Percentiles rank a stretch among this genome's conserved stretches.
These are phyloP conservation scores for Siniperca chuatsi DNA, from an alignment of 2,113 vertebrate species.

Conservation along the genomic window DNA sequence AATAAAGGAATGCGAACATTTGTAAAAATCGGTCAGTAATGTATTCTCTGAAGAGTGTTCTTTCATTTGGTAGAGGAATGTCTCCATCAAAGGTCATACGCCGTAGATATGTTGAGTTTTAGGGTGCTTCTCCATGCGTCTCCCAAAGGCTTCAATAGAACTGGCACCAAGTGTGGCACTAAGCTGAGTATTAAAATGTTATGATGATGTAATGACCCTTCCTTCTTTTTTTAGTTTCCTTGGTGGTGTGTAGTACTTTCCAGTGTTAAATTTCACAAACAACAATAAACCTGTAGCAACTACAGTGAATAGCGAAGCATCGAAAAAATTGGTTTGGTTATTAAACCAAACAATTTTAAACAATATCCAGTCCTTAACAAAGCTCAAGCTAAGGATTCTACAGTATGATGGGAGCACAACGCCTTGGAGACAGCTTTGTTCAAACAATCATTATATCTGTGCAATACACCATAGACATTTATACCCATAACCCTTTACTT, in stretches of 20 bases:
- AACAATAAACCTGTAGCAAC: background rate
- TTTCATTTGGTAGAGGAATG: too few relatives aligned
- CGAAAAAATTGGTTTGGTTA: background rate
- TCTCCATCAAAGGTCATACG: too few relatives aligned
- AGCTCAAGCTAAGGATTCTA: background rate
- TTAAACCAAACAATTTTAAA: background rate
- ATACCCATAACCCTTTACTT: constrained; percentile 48
- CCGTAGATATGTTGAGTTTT: too few relatives aligned
- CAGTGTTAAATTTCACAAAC: background rate
- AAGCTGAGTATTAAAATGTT: too few relatives aligned
- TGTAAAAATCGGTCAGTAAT: too few relatives aligned
- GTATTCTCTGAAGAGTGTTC: too few relatives aligned
- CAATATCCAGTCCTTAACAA: background rate
- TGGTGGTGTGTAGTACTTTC: background rate
- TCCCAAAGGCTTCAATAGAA: too few relatives aligned
- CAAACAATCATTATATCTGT: constrained; percentile 74
- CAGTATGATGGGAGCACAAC: background rate
- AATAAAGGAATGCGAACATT: too few relatives aligned
- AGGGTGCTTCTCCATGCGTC: too few relatives aligned
- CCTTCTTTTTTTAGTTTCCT: too few relatives aligned
- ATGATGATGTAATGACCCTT: too few relatives aligned
- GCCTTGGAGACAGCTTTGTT: constrained; percentile 35
- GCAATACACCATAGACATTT: constrained; percentile 65
- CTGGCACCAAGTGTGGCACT: too few relatives aligned
- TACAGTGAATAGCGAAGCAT: background rate